Base-by-base conservation (phyloP, 2,888 invertebrate genomes). In the Teleiodes luculella region DNA sequence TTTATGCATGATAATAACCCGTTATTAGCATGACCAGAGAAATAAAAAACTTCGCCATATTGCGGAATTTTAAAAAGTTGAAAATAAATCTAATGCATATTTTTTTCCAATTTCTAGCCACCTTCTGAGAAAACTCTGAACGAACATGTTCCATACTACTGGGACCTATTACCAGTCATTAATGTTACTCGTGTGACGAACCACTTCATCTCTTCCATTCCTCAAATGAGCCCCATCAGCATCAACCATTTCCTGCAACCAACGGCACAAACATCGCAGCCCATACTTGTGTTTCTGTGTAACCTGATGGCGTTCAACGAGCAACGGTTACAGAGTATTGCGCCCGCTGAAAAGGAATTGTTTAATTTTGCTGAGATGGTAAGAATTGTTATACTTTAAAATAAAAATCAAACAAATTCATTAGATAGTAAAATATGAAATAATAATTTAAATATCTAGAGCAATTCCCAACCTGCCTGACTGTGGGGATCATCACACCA, bases 101-200 rank as follows among this genome's bases (percentile, higher is more conserved):
- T n/a, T n/a, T n/a, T n/a, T n/a, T n/a, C n/a, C n/a, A n/a, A n/a
- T n/a, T 70, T 70, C 1, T 67, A 83, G 83, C 70, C 75, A 7
- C 76, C 80, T 35, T 69, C 76, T 1, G 80, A 83, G 58, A 80
- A 81, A 47, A 64, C 57, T 1, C 61, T 69, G 2, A 85, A 80
- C 20, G 81, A 83, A n/a, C 79, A 84, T 52, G 68, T 70, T 0
- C 47, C 61, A 0, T 87, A 86, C 64, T 89, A 87, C 61, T 72
- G 78, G 72, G 88, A 89, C 54, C 64, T 89, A 0, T 55, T 87
- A 0, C 86, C 88, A 0, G 72, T 86, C 0, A 82, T 88, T 48
- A 86, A 88, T 62, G 72, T 80, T 68, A 83, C 76, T 0, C 70
- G 87, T 11, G 76, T 83, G 0, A 66, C 80, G 18, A 86, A 83